Evolutionary conservation across 2,113 vertebrate species (phyloP).

Genomic region (Jaculus jaculus): DNA sequence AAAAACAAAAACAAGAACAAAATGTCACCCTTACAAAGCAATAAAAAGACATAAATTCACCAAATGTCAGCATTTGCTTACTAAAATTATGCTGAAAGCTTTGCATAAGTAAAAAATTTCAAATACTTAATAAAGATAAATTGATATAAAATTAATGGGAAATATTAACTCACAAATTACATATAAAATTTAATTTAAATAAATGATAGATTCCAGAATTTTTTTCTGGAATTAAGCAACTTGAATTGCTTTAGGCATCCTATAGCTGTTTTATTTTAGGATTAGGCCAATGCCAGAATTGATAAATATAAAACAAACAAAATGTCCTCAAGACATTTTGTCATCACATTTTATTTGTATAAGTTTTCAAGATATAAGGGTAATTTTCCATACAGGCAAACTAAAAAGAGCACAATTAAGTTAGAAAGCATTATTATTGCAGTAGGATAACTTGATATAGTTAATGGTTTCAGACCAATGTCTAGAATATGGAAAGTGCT

Average conservation of each 20-base stretch:
- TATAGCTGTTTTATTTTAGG: background rate
- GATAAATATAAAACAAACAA: background rate
- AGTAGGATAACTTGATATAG: background rate
- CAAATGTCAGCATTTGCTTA: conserved; percentile 36
- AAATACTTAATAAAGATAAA: conserved; percentile 24
- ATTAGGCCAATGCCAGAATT: background rate
- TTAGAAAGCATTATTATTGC: background rate
- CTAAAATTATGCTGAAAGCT: conserved; percentile 3
- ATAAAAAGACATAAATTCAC: conserved; percentile 14
- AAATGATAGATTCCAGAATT: background rate
- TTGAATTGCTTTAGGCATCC: conserved; percentile 8
- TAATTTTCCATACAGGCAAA: background rate
- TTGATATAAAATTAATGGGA: conserved; percentile 19
- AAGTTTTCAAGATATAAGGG: background rate
- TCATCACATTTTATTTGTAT: background rate
- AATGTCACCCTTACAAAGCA: conserved; percentile 9
- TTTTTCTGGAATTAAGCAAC: background rate
- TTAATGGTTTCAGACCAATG: background rate
- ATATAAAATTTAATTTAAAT: conserved; percentile 5
- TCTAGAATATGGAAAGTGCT: background rate
- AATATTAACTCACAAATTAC: background rate
- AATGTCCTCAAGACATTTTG: background rate
- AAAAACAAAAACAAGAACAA: background rate
- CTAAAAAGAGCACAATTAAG: conserved; percentile 31
- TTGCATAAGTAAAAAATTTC: conserved; percentile 39